phyloP scores from a whole-genome alignment of 1,140 invertebrate genomes.

The Vanessa tameamea region DNA sequence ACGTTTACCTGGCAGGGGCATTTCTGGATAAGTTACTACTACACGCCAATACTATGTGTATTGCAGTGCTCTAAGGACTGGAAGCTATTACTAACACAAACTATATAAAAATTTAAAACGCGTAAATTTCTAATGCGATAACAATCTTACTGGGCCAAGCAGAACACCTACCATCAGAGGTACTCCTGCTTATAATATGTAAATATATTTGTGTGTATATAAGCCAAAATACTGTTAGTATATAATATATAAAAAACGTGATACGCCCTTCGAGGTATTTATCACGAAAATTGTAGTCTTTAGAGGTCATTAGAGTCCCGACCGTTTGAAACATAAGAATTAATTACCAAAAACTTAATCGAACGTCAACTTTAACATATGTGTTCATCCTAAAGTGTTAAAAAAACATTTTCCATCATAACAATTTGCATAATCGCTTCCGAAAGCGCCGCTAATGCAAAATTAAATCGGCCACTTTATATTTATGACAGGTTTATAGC shows the following conservation, averaged over 20 bases:
- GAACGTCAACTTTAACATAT: conserved; percentile 23
- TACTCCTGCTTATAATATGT: no score
- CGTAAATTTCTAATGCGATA: no score
- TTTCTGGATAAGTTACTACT: no score
- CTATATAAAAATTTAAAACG: no score
- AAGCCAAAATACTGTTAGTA: no score
- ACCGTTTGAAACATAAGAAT: neutral
- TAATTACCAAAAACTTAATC: conserved; percentile 11
- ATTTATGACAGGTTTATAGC: conserved; percentile 84
- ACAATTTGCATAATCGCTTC: conserved; percentile 11
- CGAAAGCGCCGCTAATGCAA: conserved; percentile 1
- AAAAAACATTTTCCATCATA: conserved; percentile 5
- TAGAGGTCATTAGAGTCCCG: conserved; percentile 3
- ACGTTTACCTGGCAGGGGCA: no score
- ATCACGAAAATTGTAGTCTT: conserved; percentile 1
- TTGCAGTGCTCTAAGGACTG: no score
- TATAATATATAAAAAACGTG: neutral
- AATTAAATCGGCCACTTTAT: conserved; percentile 18
- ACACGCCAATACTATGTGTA: no score
- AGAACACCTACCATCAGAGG: no score
- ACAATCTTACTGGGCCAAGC: no score
- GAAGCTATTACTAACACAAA: no score
- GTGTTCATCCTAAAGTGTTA: neutral
- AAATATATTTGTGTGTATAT: no score
- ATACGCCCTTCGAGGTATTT: neutral